Percentiles rank a stretch among this genome's conserved stretches.
phyloP scores from a whole-genome alignment of 2,797 vertebrate genomes.

The Squalus acanthias region DNA sequence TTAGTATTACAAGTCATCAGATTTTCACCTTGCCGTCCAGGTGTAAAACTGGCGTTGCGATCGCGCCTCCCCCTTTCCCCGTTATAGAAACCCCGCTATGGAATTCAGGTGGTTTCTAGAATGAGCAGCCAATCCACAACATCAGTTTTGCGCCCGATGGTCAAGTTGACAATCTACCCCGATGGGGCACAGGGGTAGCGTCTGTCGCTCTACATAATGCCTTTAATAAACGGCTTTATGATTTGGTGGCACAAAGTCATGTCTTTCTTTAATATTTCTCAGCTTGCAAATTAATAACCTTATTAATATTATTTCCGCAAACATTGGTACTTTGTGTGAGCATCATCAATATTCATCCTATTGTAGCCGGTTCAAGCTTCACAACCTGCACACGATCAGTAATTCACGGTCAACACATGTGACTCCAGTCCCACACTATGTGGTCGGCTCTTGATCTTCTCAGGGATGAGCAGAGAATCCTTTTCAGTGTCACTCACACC shows the following conservation, averaged over 20 bases:
- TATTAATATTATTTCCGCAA: not conserved
- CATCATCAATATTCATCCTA: not conserved
- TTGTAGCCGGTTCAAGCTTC: not conserved
- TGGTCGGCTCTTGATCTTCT: not conserved
- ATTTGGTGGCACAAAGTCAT: not conserved
- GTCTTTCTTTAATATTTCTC: not conserved
- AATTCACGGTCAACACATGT: not conserved
- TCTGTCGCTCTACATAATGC: not conserved
- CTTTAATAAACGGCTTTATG: not conserved
- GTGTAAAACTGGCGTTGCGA: not conserved
- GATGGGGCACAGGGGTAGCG: not conserved
- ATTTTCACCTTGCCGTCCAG: not conserved
- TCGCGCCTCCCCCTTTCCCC: not conserved
- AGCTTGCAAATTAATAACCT: not conserved
- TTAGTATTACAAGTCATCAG: not conserved
- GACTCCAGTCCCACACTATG: not conserved
- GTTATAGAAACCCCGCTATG: too few relatives aligned
- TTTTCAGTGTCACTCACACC: not conserved
- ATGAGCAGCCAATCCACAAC: not conserved
- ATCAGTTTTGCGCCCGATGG: too few relatives aligned
- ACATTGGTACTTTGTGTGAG: not conserved
- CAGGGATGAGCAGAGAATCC: not conserved
- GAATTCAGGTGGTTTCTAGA: not conserved
- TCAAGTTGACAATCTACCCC: not conserved
- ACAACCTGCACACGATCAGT: not conserved